Evolutionary conservation across 2,113 vertebrate species (phyloP).

Genomic region (Actenoides hombroni): DNA sequence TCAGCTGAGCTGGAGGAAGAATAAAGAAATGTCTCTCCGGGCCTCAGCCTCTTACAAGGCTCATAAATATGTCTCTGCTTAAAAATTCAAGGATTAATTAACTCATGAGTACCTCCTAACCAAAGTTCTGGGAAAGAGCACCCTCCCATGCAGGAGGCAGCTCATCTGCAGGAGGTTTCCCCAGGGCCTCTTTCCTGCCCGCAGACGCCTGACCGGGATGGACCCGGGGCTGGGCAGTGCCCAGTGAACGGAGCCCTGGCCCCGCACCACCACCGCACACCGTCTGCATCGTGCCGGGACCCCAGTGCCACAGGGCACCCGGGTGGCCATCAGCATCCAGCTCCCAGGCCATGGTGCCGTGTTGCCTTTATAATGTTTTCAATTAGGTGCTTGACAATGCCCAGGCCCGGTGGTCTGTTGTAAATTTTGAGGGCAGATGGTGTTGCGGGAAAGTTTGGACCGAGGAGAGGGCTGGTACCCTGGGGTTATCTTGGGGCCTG

Average conservation of each 20-base stretch:
- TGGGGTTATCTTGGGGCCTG: fast-evolving
- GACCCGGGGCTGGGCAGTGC: neutral
- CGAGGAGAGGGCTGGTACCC: neutral
- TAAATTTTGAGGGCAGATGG: neutral
- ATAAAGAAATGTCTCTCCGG: slow-evolving; percentile 67
- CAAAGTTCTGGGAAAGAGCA: slow-evolving; percentile 49
- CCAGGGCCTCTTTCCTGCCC: neutral
- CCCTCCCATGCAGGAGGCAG: neutral
- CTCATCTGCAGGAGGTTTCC: neutral
- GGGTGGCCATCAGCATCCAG: neutral
- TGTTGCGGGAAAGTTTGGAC: neutral
- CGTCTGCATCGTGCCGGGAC: neutral
- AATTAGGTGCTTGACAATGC: slow-evolving; percentile 47
- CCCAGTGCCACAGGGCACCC: neutral
- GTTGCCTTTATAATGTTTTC: slow-evolving; percentile 23
- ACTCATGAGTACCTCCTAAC: slow-evolving; percentile 60
- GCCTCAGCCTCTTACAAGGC: slow-evolving; percentile 66
- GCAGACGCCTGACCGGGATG: fast-evolving
- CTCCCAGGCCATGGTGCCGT: neutral
- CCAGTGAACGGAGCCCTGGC: neutral
- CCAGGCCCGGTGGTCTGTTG: neutral
- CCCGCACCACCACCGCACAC: fast-evolving
- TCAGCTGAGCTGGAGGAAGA: slow-evolving; percentile 72
- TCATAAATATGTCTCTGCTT: slow-evolving; percentile 73
- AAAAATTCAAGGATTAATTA: slow-evolving; percentile 67